These are phyloP conservation scores for Lytechinus variegatus DNA, from an alignment of 35 echinoderm and acorn worm species.

Conservation along the genomic window DNA sequence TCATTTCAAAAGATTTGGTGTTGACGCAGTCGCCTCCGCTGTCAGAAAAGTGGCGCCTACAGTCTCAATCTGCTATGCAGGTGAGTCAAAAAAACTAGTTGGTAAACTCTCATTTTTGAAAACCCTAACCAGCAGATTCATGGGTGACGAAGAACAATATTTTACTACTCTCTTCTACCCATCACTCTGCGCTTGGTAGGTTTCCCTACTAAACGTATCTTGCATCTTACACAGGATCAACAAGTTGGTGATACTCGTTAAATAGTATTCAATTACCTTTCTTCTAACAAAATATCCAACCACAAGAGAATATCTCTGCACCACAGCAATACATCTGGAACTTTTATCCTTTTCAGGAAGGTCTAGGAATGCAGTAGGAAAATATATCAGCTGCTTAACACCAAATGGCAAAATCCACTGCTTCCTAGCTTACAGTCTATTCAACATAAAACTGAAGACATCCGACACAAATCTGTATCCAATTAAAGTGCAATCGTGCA, in stretches of 20 bases:
- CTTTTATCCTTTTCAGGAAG: not conserved
- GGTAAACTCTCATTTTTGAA: no score
- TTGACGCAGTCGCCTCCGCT: no score
- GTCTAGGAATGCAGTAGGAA: not conserved
- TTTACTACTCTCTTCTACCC: not conserved
- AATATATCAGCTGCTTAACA: constrained; percentile 11
- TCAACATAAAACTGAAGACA: not conserved
- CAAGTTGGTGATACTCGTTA: not conserved
- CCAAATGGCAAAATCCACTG: not conserved
- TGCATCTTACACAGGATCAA: not conserved
- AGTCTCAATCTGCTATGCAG: no score
- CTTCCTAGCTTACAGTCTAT: not conserved
- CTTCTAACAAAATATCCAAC: not conserved
- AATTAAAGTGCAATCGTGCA: not conserved
- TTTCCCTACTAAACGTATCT: not conserved
- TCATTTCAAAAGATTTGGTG: no score
- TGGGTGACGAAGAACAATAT: not conserved
- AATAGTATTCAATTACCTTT: not conserved
- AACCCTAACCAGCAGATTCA: no score
- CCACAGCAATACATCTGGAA: not conserved
- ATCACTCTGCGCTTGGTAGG: not conserved
- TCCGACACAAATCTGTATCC: not conserved
- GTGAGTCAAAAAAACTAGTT: no score
- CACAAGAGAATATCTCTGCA: not conserved
- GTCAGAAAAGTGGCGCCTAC: no score